A percentile compares a stretch with the other conserved stretches of the same genome.
These are phyloP conservation scores for Mercenaria mercenaria DNA, from an alignment of 1,140 invertebrate species.

Conservation along the genomic window DNA sequence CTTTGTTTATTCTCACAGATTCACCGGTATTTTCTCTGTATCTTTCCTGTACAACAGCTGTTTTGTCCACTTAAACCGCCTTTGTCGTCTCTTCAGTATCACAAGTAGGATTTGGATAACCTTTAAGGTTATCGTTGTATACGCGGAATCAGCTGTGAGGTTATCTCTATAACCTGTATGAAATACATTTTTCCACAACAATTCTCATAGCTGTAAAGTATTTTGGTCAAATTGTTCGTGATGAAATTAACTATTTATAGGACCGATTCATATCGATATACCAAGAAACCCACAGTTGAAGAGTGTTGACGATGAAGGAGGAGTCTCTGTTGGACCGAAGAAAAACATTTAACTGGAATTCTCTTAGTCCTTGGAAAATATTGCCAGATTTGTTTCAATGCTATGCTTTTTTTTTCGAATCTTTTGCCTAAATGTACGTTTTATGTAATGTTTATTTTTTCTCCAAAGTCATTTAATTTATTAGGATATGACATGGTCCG, in stretches of 20 bases:
- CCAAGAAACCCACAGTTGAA: too few relatives aligned
- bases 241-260: not conserved
- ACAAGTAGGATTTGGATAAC: not conserved
- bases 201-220: constrained; percentile 11
- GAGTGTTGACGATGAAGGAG: too few relatives aligned
- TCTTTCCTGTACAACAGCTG: constrained; percentile 11
- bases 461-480: too few relatives aligned
- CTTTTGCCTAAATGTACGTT: too few relatives aligned
- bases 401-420: too few relatives aligned
- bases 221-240: not conserved
- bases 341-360: too few relatives aligned
- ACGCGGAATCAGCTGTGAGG: not conserved
- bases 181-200: not conserved
- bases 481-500: too few relatives aligned
- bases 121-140: constrained; percentile 19
- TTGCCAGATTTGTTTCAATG: too few relatives aligned
- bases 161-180: not conserved
- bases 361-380: too few relatives aligned
- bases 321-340: too few relatives aligned
- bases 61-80: constrained; percentile 10
- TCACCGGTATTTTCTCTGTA: not conserved
- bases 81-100: not conserved
- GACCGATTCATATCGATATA: not conserved
- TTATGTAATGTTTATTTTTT: too few relatives aligned
- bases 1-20: constrained; percentile 26